Base-by-base conservation (phyloP, 2,888 invertebrate species). In the Lingula anatina region DNA sequence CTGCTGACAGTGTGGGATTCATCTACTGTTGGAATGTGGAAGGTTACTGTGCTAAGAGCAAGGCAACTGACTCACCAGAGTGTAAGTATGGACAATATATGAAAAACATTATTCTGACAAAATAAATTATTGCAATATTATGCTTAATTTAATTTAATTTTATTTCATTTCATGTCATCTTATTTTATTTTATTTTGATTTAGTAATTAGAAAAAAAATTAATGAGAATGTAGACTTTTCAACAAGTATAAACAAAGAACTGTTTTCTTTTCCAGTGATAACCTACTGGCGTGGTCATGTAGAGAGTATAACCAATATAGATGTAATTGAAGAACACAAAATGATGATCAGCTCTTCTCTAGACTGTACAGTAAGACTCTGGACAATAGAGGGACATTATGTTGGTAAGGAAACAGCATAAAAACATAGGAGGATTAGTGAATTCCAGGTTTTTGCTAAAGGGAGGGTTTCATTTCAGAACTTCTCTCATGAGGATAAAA, bases 321-420 rank as follows among this genome's bases (percentile, higher is more conserved):
- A 68, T 26, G 49, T 74, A 49, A 66, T 77, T 24, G 74, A 75
- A 43, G 67, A 72, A 46, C 60, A 64, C 43, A 69, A 71, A 43
- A 54, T 75, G 23, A 37, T 77, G n/a, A 56, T 77, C 15, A 67
- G 73, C 4, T 64, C 70, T 3, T 75, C 77, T 3, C 57, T 60
- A 9, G 77, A 77, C 60, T 75, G 76, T 54, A 74, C 75, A 5
- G 75, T 75, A 7, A 56, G 77, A 18, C 49, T 76, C 50, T 77
- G 77, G 76, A 77, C 71, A 31, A 60, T 61, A 26, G 65, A 71
- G 12, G 76, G 77, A 9, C 66, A 76, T 39, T 77, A 74, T 58
- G 64, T 77, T 18, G 77, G 76, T 71, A 54, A 44, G 63, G 55
- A 24, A 24, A 5, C 21, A 2, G 28, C 26, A 23, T 3, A 36